Base-by-base conservation (phyloP, 2,888 invertebrate species). In the Rhogogaster chlorosoma region DNA sequence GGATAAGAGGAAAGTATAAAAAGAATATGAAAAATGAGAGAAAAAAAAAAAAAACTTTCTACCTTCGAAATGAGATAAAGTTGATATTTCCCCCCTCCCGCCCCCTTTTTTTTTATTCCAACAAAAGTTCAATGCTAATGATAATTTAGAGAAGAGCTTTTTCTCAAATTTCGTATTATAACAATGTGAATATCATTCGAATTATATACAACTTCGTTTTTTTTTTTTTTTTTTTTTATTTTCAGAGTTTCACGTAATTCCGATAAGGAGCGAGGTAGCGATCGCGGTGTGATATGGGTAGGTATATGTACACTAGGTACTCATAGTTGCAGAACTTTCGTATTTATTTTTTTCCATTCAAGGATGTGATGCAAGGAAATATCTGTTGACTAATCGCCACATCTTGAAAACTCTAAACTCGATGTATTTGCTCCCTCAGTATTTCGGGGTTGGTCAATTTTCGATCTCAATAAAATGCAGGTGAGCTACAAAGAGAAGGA, bases 91-190 rank as follows among this genome's bases (percentile, higher is more conserved):
- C n/a, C n/a, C n/a, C n/a, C n/a, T n/a, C n/a, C n/a, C n/a, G n/a
- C n/a, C n/a, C n/a, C n/a, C 4, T 12, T 45, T 15, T 12, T 45
- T 15, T 45, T 45, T 15, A 2, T 12, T 42, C 45, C n/a, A 71
- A 71, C 70, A 32, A 71, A 71, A 71, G 29, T 71, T 38, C 70
- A 38, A 71, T 71, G 70, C 70, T 18, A 71, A 71, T 38, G 36
- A 73, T 73, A 73, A 73, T 73, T 73, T 26, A 42, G 38, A 26
- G 73, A 38, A 73, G 0, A 38, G 12, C 26, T 73, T 38, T 42
- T 53, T 53, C 12, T 12, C 38, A 12, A 67, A 32, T 32, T 71
- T 71, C 1, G 26, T 26, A 73, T 22, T 45, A n/a, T n/a, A 73
- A 73, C 38, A 22, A 73, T 42, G 45, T 73, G 22, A 22, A 73